These are phyloP conservation scores for Galerucella calmariensis DNA, from an alignment of 2,888 invertebrate genomes.

Conservation along the genomic window DNA sequence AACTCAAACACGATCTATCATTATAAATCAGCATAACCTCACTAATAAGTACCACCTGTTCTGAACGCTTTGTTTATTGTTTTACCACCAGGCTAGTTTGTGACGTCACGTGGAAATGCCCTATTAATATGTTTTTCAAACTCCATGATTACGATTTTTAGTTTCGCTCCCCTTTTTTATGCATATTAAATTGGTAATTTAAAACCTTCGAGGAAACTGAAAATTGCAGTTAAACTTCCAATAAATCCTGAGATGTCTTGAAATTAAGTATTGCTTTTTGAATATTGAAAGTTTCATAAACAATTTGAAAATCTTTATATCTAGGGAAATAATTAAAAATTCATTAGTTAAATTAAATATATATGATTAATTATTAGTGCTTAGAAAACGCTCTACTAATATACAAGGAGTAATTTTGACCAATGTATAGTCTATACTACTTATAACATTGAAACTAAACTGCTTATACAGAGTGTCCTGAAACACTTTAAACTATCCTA, in stretches of 20 bases:
- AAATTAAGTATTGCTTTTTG: background rate
- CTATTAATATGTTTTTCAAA: background rate
- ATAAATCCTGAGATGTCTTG: background rate
- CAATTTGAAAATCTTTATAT: background rate
- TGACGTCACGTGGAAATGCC: too few species aligned
- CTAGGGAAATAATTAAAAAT: background rate
- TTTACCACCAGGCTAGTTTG: too few species aligned
- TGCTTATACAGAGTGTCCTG: too few species aligned
- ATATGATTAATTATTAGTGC: background rate
- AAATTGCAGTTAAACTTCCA: background rate
- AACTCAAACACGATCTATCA: too few species aligned
- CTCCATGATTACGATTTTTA: background rate
- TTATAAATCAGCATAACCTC: too few species aligned
- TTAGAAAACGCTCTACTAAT: constrained; percentile 14
- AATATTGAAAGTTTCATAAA: background rate
- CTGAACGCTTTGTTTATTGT: too few species aligned
- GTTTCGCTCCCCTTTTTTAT: too few species aligned
- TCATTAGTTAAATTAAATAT: background rate
- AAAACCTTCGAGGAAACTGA: background rate
- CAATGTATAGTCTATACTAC: constrained; percentile 9
- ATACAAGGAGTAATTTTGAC: constrained; percentile 17
- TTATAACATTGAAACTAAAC: background rate
- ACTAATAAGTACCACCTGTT: too few species aligned
- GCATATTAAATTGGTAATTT: too few species aligned
- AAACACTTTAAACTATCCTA: too few species aligned